Evolutionary conservation across 2,797 vertebrate genomes (phyloP), one percentile per base, ranked within the genome.

Genomic region (Mallotus villosus): DNA sequence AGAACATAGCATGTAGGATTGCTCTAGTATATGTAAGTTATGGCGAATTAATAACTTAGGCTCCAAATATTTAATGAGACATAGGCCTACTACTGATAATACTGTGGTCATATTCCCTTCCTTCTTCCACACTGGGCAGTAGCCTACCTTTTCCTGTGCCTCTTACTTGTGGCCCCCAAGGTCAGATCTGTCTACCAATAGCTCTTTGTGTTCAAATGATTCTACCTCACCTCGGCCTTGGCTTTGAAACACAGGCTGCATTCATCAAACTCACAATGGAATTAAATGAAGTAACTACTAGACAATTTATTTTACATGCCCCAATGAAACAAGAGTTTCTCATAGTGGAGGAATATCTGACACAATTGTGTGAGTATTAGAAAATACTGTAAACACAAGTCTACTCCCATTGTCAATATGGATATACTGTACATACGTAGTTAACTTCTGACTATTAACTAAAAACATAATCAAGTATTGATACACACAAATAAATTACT

Each of bases 231-330:
- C 14, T 22, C 41, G 37, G 21, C 63, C 9, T 65, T 65, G 34
- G 63, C 63, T 65, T 21, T 41, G 21, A 65, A 65, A 65, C 37
- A 64, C 34, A 64, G 11, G 34, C 41, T 65, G 21, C 34, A 65
- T 65, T 65, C 12, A 22, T 65, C 22, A 41, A 21, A 65, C n/a
- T 65, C 60, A 65, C 12, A 21, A 22, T 37, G 21, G n/a, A 65
- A 41, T 22, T 21, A 41, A 12, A 65, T 41, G 12, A 65, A 41
- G 34, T 12, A 65, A 65, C 8, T 29, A 37, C 62, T 22, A 63
- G 21, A 63, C 32, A 63, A 22, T 21, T 55, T 17, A 1, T 55
- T 17, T 55, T 4, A n/a, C 16, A 55, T 4, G 5, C 4, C 51
- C 16, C 2, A 1, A 55, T 55, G 7, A n/a, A n/a, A n/a, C 19